Percentiles rank a stretch among this genome's conserved stretches.
phyloP scores from a whole-genome alignment of 2,888 invertebrate species.

The Anticlea derivata region DNA sequence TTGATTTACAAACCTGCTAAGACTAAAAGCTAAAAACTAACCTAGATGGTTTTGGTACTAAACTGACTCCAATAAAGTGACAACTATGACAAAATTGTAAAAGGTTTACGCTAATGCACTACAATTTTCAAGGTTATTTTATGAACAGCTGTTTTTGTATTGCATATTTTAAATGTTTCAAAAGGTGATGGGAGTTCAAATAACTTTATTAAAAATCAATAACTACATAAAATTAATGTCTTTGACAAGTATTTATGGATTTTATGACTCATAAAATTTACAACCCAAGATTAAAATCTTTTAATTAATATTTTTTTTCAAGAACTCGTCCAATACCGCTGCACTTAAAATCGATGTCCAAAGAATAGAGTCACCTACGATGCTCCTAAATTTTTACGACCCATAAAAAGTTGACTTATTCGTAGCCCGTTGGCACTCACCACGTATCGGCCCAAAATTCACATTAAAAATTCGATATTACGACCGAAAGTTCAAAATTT shows the following conservation, averaged over 20 bases:
- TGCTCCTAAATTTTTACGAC: constrained; percentile 76
- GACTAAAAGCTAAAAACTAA: not conserved
- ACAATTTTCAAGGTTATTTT: not conserved
- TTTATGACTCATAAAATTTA: constrained; percentile 48
- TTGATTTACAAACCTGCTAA: constrained; percentile 2
- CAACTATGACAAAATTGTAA: not conserved
- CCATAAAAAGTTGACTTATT: constrained; percentile 80
- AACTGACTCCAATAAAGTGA: no score
- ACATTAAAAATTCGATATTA: constrained; percentile 77
- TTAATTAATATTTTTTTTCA: constrained; percentile 54
- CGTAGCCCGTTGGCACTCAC: constrained; percentile 56
- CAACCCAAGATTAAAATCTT: constrained; percentile 54
- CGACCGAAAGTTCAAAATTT: constrained; percentile 79
- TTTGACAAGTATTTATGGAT: constrained; percentile 52
- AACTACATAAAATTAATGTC: constrained; percentile 38
- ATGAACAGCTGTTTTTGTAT: not conserved
- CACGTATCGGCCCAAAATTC: constrained; percentile 53
- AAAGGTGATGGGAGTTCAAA: constrained; percentile 10
- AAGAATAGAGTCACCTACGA: constrained; percentile 60
- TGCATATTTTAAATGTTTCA: not conserved
- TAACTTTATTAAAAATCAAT: constrained; percentile 33
- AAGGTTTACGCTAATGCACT: constrained; percentile 3
- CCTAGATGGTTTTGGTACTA: not conserved
- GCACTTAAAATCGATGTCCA: constrained; percentile 57
- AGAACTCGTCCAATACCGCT: constrained; percentile 45